Percentiles rank a stretch among this genome's conserved stretches.
Evolutionary conservation across 2,113 vertebrate species (phyloP).

Genomic region (Malurus alboscapulatus): DNA sequence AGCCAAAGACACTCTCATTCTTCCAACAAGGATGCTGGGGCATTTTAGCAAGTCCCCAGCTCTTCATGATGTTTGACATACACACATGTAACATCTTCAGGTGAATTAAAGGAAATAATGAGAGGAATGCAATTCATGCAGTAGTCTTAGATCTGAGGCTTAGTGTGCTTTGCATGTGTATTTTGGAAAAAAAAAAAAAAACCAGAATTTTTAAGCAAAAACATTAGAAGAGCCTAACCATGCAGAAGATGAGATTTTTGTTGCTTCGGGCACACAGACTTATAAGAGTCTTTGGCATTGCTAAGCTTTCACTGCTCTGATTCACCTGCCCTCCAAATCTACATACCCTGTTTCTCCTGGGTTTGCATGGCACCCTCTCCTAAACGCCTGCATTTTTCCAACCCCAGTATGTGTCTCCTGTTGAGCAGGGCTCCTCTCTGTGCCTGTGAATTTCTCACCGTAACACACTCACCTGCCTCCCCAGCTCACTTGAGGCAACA

Average conservation of each 20-base stretch:
- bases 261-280: neutral
- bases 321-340: neutral
- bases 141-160: neutral
- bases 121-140: neutral
- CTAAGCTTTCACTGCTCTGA: neutral
- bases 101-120: neutral
- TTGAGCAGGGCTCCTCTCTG: neutral
- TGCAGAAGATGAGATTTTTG: neutral
- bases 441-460: neutral
- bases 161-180: neutral
- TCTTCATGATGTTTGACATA: neutral
- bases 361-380: neutral
- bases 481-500: fast-evolving
- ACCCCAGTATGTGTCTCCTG: too few species aligned
- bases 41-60: neutral
- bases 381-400: neutral
- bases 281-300: neutral
- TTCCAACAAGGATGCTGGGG: neutral
- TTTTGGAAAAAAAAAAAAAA: neutral
- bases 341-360: neutral
- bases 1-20: neutral
- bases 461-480: neutral
- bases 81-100: neutral
- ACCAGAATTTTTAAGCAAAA: neutral
- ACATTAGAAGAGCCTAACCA: neutral